Conservation (phyloP, 2,888 invertebrate species). For the Gordius sp. region DNA sequence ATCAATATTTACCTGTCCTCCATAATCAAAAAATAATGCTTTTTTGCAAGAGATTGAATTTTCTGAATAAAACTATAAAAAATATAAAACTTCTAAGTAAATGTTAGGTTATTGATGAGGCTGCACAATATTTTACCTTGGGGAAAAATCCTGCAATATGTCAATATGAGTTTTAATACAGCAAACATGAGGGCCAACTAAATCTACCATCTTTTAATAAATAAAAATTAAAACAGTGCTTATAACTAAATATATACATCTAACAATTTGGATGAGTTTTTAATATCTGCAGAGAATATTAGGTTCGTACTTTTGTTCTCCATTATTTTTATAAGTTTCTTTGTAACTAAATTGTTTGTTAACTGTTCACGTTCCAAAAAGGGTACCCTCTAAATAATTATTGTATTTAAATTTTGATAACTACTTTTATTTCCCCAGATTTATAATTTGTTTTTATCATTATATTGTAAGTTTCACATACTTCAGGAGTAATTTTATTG, state of each 20-base stretch:
- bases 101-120: background rate
- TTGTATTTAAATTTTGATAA: too few relatives aligned
- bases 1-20: slow-evolving; percentile 6
- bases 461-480: too few relatives aligned
- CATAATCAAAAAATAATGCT: slow-evolving; percentile 9
- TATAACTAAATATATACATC: background rate
- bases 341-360: background rate
- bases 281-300: background rate
- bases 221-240: background rate
- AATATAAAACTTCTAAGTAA: too few relatives aligned
- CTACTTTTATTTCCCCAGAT: too few relatives aligned
- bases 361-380: background rate
- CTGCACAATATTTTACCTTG: background rate
- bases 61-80: background rate
- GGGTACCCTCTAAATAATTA: background rate
- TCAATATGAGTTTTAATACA: slow-evolving; percentile 8
- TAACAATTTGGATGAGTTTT: background rate
- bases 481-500: background rate
- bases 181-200: slow-evolving; percentile 1
- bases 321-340: background rate
- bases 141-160: background rate
- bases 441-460: too few relatives aligned
- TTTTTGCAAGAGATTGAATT: background rate
- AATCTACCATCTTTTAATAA: slow-evolving; percentile 11
- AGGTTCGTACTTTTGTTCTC: background rate